Base-by-base conservation (phyloP, 2,113 vertebrate species). In the Tachycineta bicolor region DNA sequence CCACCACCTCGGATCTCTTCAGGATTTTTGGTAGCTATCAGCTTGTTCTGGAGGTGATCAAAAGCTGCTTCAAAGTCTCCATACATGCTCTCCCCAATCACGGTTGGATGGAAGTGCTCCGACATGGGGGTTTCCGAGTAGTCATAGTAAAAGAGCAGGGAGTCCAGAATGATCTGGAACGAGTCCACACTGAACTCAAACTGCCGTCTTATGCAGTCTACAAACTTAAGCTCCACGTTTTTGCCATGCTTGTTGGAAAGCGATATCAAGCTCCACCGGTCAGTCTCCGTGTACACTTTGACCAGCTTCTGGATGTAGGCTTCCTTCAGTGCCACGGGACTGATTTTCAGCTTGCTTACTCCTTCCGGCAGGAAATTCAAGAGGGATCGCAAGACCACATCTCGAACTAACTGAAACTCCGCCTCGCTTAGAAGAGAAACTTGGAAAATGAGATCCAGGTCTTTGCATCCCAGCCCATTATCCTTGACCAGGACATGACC, bases 161-260 rank as follows among this genome's bases (percentile, higher is more conserved):
- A 99, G 83, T 99, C 99, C 96, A 99, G 97, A 71, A 99, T 98
- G n/a, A 99, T 99, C 97, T 99, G 99, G 97, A 99, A 99, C 2
- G 99, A 99, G 97, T 99, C 99, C 94, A 99, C 99, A 0, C 99
- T 99, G 93, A 99, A 99, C 97, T 99, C 99, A 41, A 99, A 99
- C 98, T 99, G 99, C 3, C 99, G 98, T 22, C 99, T 98, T 95
- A 99, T 99, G 12, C 98, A 98, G 97, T 99, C 99, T 16, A 99
- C 99, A 28, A 99, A 99, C 94, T 99, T 99, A 17, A 99, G 98
- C 97, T 99, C 99, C 94, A 99, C 98, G 0, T 99, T 99, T 97
- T 98, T 98, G 6, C 99, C 99, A 1, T 99, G 98, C 80, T 99
- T 99, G 97, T 99, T 99, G 96, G 98, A 99, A n/a, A 99, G 99